Base-by-base conservation (phyloP, 2,797 vertebrate genomes). In the Cirrhinus molitorella region DNA sequence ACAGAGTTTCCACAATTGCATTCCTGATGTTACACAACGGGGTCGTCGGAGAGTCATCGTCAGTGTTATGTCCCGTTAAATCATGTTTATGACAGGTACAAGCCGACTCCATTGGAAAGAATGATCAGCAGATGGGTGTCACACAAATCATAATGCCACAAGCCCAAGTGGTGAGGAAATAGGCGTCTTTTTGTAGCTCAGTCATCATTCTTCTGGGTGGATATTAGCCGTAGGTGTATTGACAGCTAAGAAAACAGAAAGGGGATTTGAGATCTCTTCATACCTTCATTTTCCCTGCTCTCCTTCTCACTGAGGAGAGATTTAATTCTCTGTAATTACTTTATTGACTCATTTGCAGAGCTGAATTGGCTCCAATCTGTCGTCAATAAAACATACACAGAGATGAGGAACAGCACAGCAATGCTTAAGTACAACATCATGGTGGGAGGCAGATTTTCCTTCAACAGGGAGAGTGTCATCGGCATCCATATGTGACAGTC, bases 281-380 rank as follows among this genome's bases (percentile, higher is more conserved):
- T 80, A 89, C 88, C 86, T 82, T 80, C 61, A 37, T 82, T 83
- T 87, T 88, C 51, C 25, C 67, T 89, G 83, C 79, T 91, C 90
- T 91, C 85, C 91, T 83, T 87, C 86, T 86, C 85, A 85, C 90
- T 34, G 61, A 91, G 88, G 88, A 92, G 91, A 89, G 86, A 88
- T 93, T 94, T 95, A 93, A 95, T 94, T 94, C 88, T 31, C 90
- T 83, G 89, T 95, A 95, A 95, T 95, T 94, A 93, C 92, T 92
- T 94, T 95, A 95, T 95, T 95, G 94, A 95, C 92, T 94, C 92
- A 94, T 93, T 94, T 93, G 91, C 89, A 88, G 89, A 88, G 89
- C 91, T 79, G 89, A 93, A 93, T 93, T 85, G 88, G 90, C 88
- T 92, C 90, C 90, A 92, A 93, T 94, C 93, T 89, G 90, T 91